Evolutionary conservation across 2,888 invertebrate species (phyloP).

Genomic region (Nephrotoma flavescens): DNA sequence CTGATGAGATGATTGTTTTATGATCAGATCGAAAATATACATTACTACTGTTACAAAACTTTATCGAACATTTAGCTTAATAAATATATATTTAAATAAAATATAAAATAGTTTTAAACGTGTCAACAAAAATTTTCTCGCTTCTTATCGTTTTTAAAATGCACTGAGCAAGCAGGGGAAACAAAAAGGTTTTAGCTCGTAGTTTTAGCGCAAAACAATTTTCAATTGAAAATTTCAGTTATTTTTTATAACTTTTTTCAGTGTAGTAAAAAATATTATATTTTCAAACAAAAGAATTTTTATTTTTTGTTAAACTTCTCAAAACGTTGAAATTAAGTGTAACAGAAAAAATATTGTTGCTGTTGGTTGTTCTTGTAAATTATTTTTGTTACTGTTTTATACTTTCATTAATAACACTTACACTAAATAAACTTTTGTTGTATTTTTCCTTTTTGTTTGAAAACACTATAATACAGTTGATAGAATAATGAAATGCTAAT

Average conservation of each 20-base stretch:
- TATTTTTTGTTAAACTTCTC: background rate
- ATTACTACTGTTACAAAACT: no score
- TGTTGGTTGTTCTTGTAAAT: background rate
- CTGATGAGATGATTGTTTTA: no score
- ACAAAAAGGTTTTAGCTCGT: background rate
- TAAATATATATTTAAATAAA: no score
- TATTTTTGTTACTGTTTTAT: background rate
- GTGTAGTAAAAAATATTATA: background rate
- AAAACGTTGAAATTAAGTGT: background rate
- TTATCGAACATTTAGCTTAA: no score
- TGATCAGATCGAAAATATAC: no score
- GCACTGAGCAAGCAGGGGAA: background rate
- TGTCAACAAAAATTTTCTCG: no score
- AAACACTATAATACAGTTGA: background rate
- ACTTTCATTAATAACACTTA: background rate
- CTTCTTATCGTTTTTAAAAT: background rate
- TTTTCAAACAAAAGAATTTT: background rate
- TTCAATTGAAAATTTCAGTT: background rate
- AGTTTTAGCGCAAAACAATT: background rate
- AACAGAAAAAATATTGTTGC: background rate
- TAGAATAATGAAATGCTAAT: background rate
- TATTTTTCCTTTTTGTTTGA: background rate
- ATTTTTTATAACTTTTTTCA: background rate
- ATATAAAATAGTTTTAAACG: no score
- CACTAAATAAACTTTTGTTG: background rate